Evolutionary conservation across 2,888 invertebrate genomes (phyloP), one percentile per base, ranked within the genome.

Genomic region (Melanophora roralis): DNA sequence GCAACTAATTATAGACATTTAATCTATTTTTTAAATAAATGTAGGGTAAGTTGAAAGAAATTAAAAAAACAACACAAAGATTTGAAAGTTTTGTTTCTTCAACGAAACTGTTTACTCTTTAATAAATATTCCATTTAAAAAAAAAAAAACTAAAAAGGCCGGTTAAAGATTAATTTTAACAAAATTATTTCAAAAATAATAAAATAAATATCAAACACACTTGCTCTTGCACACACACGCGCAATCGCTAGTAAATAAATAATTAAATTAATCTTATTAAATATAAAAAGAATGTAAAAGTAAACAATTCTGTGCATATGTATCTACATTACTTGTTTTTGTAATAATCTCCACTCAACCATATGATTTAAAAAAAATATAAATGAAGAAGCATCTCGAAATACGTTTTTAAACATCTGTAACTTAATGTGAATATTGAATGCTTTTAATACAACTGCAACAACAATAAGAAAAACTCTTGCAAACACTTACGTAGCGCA

Each of bases 381-480:
- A 16, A 43, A 14, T 43, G 27, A 60, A 45, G 12, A 62, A 59
- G 53, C 67, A 74, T 74, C 75, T 67, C 53, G 36, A 60, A 67
- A 45, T 68, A 43, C 19, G 8, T 19, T 60, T 68, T 51, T 45
- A 14, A 60, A 59, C 59, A 67, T 75, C 74, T 75, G 65, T 67
- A 74, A 74, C 47, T 67, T 75, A 75, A 75, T 51, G 59, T 60
- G 75, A 67, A 68, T 75, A 68, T 51, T 71, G 69, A 71, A 62
- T 57, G 64, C 40, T 45, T 45, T 68, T 43, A 81, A 75, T 49
- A 59, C 53, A 53, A 36, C 38, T 65, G 45, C 62, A 55, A 19
- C 84, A 82, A 64, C 82, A 47, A 45, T 32, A 11, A 53, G 38
- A 51, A 82, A 81, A 82, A 81, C 36, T 60, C 73, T 59, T 68